A percentile compares a stretch with the other conserved stretches of the same genome.
These are phyloP conservation scores for Salpingus planirostris DNA, from an alignment of 2,888 invertebrate genomes.

Conservation along the genomic window DNA sequence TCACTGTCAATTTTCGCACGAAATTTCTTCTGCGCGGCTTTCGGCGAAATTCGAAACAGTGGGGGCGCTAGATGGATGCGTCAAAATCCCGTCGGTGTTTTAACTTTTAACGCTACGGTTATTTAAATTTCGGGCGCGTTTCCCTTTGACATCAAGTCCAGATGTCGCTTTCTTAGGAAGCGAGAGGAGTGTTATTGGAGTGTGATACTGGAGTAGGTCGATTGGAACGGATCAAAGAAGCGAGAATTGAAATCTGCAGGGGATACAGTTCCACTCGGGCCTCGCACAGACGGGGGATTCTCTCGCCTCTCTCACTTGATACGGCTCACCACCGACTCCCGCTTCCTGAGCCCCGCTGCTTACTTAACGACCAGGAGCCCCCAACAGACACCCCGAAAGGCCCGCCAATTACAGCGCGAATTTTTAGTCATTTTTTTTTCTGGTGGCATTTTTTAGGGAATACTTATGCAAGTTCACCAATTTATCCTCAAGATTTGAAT, in stretches of 20 bases:
- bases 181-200: conserved; percentile 28
- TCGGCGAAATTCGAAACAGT: no score
- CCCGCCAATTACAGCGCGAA: no score
- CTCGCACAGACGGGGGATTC: conserved; percentile 10
- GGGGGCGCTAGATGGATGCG: no score
- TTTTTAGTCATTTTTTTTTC: no score
- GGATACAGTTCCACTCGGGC: conserved; percentile 23
- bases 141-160: conserved; percentile 36
- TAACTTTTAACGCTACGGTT: no score
- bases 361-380: conserved; percentile 10
- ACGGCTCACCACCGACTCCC: conserved; percentile 11
- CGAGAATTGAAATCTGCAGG: conserved; percentile 39
- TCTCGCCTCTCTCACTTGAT: conserved; percentile 14
- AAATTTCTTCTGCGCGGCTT: no score
- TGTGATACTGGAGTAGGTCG: conserved; percentile 31
- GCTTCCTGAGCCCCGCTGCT: conserved; percentile 10
- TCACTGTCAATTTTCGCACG: no score
- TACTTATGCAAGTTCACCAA: no score
- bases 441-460: no score
- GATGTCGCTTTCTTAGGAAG: conserved; percentile 31
- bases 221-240: conserved; percentile 35
- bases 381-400: no score
- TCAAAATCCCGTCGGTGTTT: no score
- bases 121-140: conserved; percentile 18
- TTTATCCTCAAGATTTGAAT: no score